Evolutionary conservation across 2,888 invertebrate genomes (phyloP), one percentile per base, ranked within the genome.

Genomic region (Anoplius nigerrimus): DNA sequence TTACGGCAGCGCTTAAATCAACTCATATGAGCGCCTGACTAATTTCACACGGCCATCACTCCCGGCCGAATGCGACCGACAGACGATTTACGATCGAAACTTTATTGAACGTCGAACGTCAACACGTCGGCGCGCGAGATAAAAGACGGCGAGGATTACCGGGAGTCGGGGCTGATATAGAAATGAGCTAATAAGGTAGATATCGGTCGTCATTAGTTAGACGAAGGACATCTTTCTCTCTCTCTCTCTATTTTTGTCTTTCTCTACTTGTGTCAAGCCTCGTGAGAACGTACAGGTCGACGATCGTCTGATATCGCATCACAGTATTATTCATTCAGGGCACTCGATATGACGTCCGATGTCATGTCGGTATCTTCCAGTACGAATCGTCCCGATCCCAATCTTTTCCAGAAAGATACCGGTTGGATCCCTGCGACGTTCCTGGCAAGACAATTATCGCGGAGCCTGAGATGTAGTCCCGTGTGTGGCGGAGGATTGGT

Each of bases 71-170:
- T 78, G 79, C 45, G 34, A 18, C 21, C 62, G 78, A 79, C 74
- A 67, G 69, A 66, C 70, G 71, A 79, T 79, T 76, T 74, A 69
- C 64, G 66, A 72, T 51, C 53, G 20, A 8, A 42, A 15, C 22
- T 34, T 65, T 64, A 67, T 69, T 64, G 64, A 46, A 48, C 53
- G 53, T 11, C n/a, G 22, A 51, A 6, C 21, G 24, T 53, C 20
- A 22, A 22, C n/a, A 22, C 5, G 21, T 15, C n/a, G 24, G 15
- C 21, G 53, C n/a, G 8, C 21, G 53, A 53, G 21, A 53, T 20
- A 21, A 15, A n/a, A 22, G 53, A 53, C 18, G 52, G 21, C 21
- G 11, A 4, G 21, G 53, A 22, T 53, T 20, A 18, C 48, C n/a
- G 34, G 34, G 34, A 6, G 34, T 11, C 16, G 53, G 43, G 67